Evolutionary conservation across 2,797 vertebrate species (phyloP).

Genomic region (Ciconia nigra): DNA sequence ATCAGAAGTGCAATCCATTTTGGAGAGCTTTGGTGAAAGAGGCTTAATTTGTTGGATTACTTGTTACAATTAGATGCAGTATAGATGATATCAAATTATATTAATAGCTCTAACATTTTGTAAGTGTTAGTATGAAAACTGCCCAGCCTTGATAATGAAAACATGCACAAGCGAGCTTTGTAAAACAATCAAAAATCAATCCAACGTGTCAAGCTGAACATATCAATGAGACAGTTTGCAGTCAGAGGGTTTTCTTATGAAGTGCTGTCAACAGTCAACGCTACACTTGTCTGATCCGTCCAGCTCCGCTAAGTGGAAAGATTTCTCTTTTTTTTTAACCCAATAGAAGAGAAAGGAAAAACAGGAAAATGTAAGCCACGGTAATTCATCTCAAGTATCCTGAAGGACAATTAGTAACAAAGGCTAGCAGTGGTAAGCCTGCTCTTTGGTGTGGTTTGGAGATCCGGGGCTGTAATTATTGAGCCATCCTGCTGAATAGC

Average conservation of each 20-base stretch:
- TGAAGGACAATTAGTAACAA: constrained; percentile 69
- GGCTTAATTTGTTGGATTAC: constrained; percentile 7
- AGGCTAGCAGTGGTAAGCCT: constrained; percentile 57
- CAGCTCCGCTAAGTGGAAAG: constrained; percentile 44
- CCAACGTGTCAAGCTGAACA: constrained; percentile 19
- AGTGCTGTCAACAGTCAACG: constrained; percentile 58
- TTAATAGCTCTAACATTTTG: constrained; percentile 22
- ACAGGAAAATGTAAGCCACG: constrained; percentile 37
- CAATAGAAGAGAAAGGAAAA: constrained; percentile 45
- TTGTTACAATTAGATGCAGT: constrained; percentile 20
- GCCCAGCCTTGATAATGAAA: constrained; percentile 29
- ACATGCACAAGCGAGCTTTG: constrained; percentile 17
- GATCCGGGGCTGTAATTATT: constrained; percentile 65
- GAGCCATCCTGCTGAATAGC: constrained; percentile 63
- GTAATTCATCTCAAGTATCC: constrained; percentile 71
- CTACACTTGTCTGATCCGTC: constrained; percentile 54
- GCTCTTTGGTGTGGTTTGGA: constrained; percentile 64
- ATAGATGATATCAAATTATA: constrained; percentile 17
- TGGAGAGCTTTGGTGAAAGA: constrained; percentile 15
- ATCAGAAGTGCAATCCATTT: background rate
- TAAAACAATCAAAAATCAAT: constrained; percentile 60
- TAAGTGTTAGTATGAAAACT: constrained; percentile 38
- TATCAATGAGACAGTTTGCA: constrained; percentile 48
- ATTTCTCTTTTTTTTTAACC: constrained; percentile 42
- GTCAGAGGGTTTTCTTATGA: constrained; percentile 53